These are phyloP conservation scores for Astyanax mexicanus DNA, from an alignment of 2,797 vertebrate species.

Conservation along the genomic window DNA sequence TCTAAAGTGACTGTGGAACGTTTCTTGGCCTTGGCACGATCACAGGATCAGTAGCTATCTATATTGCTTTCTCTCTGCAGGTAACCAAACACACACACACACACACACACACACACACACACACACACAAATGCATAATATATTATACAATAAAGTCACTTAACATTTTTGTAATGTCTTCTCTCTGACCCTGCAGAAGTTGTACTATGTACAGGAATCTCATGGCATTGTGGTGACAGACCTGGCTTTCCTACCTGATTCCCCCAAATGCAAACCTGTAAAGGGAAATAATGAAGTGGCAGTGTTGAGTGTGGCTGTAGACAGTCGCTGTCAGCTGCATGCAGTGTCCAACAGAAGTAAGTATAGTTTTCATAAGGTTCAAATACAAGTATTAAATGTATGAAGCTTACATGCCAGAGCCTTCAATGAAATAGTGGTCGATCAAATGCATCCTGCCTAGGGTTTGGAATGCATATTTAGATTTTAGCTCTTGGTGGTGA, in stretches of 20 bases:
- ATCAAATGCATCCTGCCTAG: no score
- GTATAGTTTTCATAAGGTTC: conserved; percentile 60
- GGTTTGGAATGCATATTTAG: no score
- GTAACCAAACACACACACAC: conserved; percentile 70
- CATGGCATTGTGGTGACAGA: conserved; percentile 96
- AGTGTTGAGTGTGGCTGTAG: conserved; percentile 92
- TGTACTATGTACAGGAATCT: conserved; percentile 92
- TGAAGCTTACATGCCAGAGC: no score
- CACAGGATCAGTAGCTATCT: conserved; percentile 94
- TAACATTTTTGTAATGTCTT: conserved; percentile 11
- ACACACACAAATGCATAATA: neutral
- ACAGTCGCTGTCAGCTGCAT: conserved; percentile 95
- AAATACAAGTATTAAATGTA: neutral
- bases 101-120: neutral
- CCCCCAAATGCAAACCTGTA: conserved; percentile 73
- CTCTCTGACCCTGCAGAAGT: conserved; percentile 74
- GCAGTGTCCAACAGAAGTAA: conserved; percentile 83
- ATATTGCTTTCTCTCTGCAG: conserved; percentile 95
- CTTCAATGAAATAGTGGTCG: no score
- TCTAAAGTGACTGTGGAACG: conserved; percentile 88
- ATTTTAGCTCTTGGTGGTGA: no score
- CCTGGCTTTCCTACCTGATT: conserved; percentile 88
- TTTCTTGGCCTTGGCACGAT: conserved; percentile 95
- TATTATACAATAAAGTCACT: no score
- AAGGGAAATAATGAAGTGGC: conserved; percentile 86